These are phyloP conservation scores for Lasioglossum villosulum DNA, from an alignment of 2,888 invertebrate species.

Conservation along the genomic window DNA sequence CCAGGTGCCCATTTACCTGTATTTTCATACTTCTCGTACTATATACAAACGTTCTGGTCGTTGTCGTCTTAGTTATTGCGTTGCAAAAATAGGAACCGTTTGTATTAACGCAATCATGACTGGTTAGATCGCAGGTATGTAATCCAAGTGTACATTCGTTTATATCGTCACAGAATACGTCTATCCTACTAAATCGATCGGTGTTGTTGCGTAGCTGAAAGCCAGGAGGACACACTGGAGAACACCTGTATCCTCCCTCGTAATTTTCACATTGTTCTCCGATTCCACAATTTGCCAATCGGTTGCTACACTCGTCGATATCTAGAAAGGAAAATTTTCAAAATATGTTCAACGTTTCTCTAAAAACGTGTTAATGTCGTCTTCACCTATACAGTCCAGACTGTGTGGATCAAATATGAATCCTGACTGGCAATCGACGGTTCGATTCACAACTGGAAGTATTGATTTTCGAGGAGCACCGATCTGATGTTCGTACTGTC, in stretches of 20 bases:
- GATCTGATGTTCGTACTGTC: slow-evolving; percentile 80
- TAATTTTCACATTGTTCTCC: slow-evolving; percentile 75
- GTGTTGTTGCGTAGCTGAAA: slow-evolving; percentile 47
- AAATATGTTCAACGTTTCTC: neutral
- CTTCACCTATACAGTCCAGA: slow-evolving; percentile 57
- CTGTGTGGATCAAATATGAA: slow-evolving; percentile 51
- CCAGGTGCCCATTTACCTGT: slow-evolving; percentile 43
- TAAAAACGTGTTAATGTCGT: neutral
- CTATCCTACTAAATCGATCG: neutral
- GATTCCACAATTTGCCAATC: slow-evolving; percentile 77
- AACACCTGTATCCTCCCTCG: slow-evolving; percentile 73
- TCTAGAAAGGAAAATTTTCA: slow-evolving; percentile 48
- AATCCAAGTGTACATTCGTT: slow-evolving; percentile 90
- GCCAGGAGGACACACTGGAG: slow-evolving; percentile 72
- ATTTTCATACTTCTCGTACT: slow-evolving; percentile 36
- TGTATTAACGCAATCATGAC: slow-evolving; percentile 74
- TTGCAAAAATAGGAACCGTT: slow-evolving; percentile 75
- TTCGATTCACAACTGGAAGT: slow-evolving; percentile 32
- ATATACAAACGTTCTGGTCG: slow-evolving; percentile 14
- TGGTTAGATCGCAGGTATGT: slow-evolving; percentile 85
- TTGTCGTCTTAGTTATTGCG: slow-evolving; percentile 19
- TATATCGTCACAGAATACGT: slow-evolving; percentile 86
- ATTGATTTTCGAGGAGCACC: neutral
- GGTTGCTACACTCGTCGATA: slow-evolving; percentile 71
- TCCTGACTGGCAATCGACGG: slow-evolving; percentile 46